Percentiles rank a stretch among this genome's conserved stretches.
These are phyloP conservation scores for Bothrops jararaca DNA, from an alignment of 2,113 vertebrate species.

Conservation along the genomic window DNA sequence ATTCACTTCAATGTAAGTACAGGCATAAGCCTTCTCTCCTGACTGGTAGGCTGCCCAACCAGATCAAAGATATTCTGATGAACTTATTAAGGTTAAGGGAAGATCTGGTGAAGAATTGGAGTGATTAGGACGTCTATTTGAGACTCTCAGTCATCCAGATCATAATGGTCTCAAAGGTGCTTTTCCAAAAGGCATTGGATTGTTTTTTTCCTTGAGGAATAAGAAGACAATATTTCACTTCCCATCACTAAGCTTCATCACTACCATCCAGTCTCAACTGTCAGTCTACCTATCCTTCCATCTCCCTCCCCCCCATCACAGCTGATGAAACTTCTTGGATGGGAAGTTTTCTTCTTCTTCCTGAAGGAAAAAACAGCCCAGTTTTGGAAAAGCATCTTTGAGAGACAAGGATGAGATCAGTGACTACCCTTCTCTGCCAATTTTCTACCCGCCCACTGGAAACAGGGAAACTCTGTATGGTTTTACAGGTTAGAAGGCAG, in stretches of 20 bases:
- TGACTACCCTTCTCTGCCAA: background rate
- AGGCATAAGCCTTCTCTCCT: too few species aligned
- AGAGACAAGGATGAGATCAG: background rate
- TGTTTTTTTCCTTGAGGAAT: too few species aligned
- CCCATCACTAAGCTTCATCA: background rate
- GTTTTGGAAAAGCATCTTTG: background rate
- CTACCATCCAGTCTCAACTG: background rate
- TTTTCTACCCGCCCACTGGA: background rate
- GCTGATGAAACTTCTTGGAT: background rate
- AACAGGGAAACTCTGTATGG: background rate
- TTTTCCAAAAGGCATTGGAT: background rate
- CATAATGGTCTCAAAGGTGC: background rate
- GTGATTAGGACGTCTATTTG: background rate
- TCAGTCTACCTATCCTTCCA: too few species aligned
- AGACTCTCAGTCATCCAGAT: background rate
- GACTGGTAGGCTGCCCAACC: background rate
- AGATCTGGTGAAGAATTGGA: too few species aligned
- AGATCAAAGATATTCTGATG: background rate
- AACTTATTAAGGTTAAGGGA: too few species aligned
- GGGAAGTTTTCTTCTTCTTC: background rate
- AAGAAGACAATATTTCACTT: background rate
- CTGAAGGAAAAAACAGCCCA: background rate
- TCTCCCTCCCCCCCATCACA: too few species aligned
- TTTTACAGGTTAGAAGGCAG: background rate
- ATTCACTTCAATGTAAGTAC: background rate